Conservation (phyloP, 1,140 invertebrate genomes). For the Drosophila mayri region DNA sequence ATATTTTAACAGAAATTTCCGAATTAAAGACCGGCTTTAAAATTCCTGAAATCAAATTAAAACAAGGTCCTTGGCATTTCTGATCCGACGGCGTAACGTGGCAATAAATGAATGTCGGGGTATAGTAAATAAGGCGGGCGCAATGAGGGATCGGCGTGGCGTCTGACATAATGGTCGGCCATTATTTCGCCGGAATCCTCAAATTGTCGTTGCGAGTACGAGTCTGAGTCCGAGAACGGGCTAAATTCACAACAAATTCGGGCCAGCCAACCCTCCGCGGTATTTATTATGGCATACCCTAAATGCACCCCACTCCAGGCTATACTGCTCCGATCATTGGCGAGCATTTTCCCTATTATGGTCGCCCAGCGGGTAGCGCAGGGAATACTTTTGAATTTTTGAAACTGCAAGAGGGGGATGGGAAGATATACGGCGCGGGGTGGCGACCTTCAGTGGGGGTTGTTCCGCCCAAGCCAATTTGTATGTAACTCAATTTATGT, state of each 20-base stretch:
- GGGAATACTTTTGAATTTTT: slow-evolving; percentile 39
- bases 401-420: slow-evolving; percentile 1
- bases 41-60: slow-evolving; percentile 37
- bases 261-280: slow-evolving; percentile 23
- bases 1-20: not conserved
- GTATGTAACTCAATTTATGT: slow-evolving; percentile 74
- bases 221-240: slow-evolving; percentile 1
- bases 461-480: slow-evolving; percentile 64
- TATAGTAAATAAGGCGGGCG: slow-evolving; percentile 21
- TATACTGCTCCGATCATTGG: slow-evolving; percentile 58
- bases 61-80: slow-evolving; percentile 27
- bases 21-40: slow-evolving; percentile 4
- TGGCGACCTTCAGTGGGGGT: slow-evolving; percentile 44
- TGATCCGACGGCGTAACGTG: slow-evolving; percentile 23
- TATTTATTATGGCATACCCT: slow-evolving; percentile 38
- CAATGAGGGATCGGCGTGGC: slow-evolving; percentile 26
- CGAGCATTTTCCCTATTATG: slow-evolving; percentile 43
- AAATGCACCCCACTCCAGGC: slow-evolving; percentile 30
- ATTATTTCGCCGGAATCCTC: slow-evolving; percentile 71
- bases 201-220: slow-evolving; percentile 53
- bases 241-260: slow-evolving; percentile 44
- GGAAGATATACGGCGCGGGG: slow-evolving; percentile 21
- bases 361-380: slow-evolving; percentile 43
- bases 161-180: slow-evolving; percentile 69
- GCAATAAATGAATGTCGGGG: slow-evolving; percentile 33